phyloP scores from a whole-genome alignment of 2,888 invertebrate species.

The Ernsta delagoae region DNA sequence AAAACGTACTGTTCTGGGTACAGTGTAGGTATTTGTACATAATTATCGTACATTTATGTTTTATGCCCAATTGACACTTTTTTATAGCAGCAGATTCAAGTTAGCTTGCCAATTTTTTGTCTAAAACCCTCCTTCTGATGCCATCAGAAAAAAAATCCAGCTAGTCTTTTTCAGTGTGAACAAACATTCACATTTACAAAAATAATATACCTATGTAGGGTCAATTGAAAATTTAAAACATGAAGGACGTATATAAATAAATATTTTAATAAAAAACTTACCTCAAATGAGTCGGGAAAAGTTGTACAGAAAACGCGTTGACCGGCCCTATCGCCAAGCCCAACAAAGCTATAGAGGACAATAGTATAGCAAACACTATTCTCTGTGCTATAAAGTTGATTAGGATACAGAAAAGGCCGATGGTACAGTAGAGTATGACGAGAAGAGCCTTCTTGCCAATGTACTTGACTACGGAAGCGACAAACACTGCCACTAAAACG shows the following conservation, averaged over 20 bases:
- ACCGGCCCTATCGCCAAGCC: slow-evolving; percentile 72
- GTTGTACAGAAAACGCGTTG: slow-evolving; percentile 74
- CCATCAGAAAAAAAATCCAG: too few species aligned
- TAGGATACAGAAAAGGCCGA: slow-evolving; percentile 62
- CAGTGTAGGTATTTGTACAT: too few species aligned
- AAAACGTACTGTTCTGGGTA: too few species aligned
- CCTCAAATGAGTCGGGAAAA: slow-evolving; percentile 79
- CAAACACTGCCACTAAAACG: slow-evolving; percentile 54
- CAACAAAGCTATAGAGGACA: slow-evolving; percentile 66
- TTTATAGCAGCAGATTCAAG: too few species aligned
- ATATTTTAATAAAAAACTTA: slow-evolving; percentile 44
- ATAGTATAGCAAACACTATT: slow-evolving; percentile 65
- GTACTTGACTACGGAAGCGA: slow-evolving; percentile 65
- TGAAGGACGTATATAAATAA: neutral
- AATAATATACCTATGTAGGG: too few species aligned
- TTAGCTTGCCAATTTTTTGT: too few species aligned
- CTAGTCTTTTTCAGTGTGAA: too few species aligned
- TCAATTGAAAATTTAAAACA: too few species aligned
- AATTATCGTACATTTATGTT: too few species aligned
- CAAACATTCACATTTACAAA: too few species aligned
- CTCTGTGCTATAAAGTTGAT: slow-evolving; percentile 70
- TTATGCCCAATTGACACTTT: too few species aligned
- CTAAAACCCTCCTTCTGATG: too few species aligned
- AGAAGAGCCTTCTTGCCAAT: slow-evolving; percentile 73
- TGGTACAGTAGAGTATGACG: slow-evolving; percentile 55